Percentiles rank a stretch among this genome's conserved stretches.
Evolutionary conservation across 2,113 vertebrate genomes (phyloP).

Genomic region (Glaucidium brasilianum): DNA sequence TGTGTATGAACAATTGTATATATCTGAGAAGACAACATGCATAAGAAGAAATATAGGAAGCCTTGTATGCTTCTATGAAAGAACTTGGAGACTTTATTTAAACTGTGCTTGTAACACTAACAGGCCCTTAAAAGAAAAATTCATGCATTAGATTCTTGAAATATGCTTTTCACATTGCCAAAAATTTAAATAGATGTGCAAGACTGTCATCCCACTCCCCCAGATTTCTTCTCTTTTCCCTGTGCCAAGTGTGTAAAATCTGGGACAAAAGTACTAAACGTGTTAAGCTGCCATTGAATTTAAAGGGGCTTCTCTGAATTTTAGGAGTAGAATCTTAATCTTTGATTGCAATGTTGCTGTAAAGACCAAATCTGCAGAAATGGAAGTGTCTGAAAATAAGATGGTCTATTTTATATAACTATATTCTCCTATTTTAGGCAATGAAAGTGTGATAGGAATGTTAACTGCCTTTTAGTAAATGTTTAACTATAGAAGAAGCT

Average conservation of each 20-base stretch:
- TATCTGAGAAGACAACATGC: not conserved
- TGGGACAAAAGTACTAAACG: not conserved
- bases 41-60: not conserved
- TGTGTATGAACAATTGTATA: not conserved
- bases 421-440: conserved; percentile 50
- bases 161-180: not conserved
- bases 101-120: not conserved
- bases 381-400: conserved; percentile 11
- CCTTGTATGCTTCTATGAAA: not conserved
- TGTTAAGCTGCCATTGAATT: not conserved
- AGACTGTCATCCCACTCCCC: not conserved
- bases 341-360: conserved; percentile 51
- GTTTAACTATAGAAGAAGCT: conserved; percentile 24
- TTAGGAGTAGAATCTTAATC: not conserved
- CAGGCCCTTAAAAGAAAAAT: not conserved
- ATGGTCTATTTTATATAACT: conserved; percentile 59
- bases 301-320: not conserved
- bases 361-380: conserved; percentile 55
- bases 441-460: conserved; percentile 33
- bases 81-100: not conserved
- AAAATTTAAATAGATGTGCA: not conserved
- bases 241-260: not conserved
- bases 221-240: not conserved
- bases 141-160: not conserved
- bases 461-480: conserved; percentile 40